Evolutionary conservation across 1,140 invertebrate genomes (phyloP).

Genomic region (Leptinotarsa lineolata): DNA sequence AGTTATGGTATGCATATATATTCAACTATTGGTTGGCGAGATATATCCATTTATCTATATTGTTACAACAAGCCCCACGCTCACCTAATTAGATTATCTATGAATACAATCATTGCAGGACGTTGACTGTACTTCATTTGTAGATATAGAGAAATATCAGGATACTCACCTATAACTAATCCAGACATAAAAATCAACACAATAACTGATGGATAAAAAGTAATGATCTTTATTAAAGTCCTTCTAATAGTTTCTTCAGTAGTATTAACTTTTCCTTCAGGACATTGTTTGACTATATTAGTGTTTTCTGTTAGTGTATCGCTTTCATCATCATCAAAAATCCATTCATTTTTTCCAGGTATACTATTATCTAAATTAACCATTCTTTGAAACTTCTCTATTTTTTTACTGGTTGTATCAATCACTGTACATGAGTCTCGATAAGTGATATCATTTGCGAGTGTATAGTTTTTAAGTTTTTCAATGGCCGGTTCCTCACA

Average conservation of each 20-base stretch:
- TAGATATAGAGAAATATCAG: too few relatives aligned
- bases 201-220: background rate
- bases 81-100: background rate
- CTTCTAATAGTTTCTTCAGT: background rate
- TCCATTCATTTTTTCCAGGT: slow-evolving; percentile 38
- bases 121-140: too few relatives aligned
- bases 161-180: background rate
- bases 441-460: slow-evolving; percentile 30
- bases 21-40: background rate
- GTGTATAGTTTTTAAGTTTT: slow-evolving; percentile 29
- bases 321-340: slow-evolving; percentile 31
- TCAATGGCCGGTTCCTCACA: slow-evolving; percentile 50
- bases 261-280: background rate
- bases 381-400: slow-evolving; percentile 41
- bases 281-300: slow-evolving; percentile 1
- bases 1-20: background rate
- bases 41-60: background rate
- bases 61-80: background rate
- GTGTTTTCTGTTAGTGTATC: background rate
- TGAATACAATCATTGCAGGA: too few relatives aligned
- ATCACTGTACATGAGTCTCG: slow-evolving; percentile 28
- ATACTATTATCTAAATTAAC: slow-evolving; percentile 14
- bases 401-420: slow-evolving; percentile 16
- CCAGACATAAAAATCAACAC: background rate
- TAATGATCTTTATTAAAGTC: background rate